Conservation (phyloP, 1,140 invertebrate genomes). For the Drosophila bifasciata region DNA sequence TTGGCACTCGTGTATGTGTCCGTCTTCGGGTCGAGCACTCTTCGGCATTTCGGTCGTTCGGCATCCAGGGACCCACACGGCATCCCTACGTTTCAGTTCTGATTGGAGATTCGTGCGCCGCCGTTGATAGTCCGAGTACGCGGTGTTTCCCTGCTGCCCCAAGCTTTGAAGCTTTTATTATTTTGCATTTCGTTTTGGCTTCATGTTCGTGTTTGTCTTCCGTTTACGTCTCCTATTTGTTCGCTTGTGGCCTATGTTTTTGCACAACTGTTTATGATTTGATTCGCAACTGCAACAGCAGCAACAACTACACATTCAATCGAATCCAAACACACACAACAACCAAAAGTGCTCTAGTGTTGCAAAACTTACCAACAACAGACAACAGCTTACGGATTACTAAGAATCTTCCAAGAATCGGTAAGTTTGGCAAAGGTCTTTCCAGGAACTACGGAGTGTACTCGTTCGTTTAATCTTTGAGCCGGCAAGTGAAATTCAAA, state of each 20-base stretch:
- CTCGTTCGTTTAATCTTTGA: neutral
- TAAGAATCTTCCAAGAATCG: slow-evolving; percentile 48
- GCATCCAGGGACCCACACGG: slow-evolving; percentile 67
- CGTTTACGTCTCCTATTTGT: slow-evolving; percentile 33
- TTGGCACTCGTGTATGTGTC: slow-evolving; percentile 28
- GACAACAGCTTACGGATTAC: slow-evolving; percentile 26
- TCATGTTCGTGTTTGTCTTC: slow-evolving; percentile 42
- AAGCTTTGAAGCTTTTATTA: slow-evolving; percentile 67
- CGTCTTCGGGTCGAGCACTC: slow-evolving; percentile 25
- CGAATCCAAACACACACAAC: slow-evolving; percentile 22
- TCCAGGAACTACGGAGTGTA: neutral
- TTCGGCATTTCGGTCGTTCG: slow-evolving; percentile 35
- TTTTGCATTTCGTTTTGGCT: slow-evolving; percentile 63
- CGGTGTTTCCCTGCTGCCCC: slow-evolving; percentile 70
- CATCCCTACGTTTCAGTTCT: slow-evolving; percentile 80
- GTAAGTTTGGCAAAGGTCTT: slow-evolving; percentile 41
- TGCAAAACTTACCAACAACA: slow-evolving; percentile 52
- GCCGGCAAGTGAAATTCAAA: too few species aligned
- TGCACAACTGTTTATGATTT: slow-evolving; percentile 32
- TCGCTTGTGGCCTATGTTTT: slow-evolving; percentile 1
- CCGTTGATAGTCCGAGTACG: slow-evolving; percentile 54
- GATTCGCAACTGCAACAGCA: slow-evolving; percentile 29
- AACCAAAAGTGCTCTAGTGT: slow-evolving; percentile 63
- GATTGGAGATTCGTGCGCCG: slow-evolving; percentile 80
- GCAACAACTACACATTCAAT: slow-evolving; percentile 11